Percentiles rank a stretch among this genome's conserved stretches.
phyloP scores from a whole-genome alignment of 1,140 invertebrate species.

The Ostrea denselamellosa region DNA sequence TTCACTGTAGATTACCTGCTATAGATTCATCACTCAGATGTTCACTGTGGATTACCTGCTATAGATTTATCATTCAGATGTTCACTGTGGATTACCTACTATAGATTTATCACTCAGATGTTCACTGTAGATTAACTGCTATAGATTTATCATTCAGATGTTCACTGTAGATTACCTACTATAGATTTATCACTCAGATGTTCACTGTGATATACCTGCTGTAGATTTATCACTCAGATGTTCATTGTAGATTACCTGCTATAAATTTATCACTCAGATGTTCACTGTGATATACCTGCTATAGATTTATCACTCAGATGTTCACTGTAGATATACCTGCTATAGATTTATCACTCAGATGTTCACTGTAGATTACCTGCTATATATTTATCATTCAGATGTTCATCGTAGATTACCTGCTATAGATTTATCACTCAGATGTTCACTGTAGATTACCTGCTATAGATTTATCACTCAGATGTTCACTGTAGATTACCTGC shows the following conservation, averaged over 20 bases:
- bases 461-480: no score
- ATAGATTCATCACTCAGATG: background rate
- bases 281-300: slow-evolving; percentile 81
- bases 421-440: background rate
- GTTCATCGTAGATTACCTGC: background rate
- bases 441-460: slow-evolving; percentile 81
- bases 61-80: no score
- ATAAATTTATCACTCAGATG: background rate
- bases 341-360: background rate
- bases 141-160: no score
- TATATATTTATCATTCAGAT: no score
- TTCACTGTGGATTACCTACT: background rate
- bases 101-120: background rate
- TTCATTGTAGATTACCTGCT: background rate
- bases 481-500: background rate
- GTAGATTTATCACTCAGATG: no score
- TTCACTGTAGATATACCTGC: background rate
- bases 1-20: background rate
- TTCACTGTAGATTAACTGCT: slow-evolving; percentile 81
- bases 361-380: slow-evolving; percentile 81
- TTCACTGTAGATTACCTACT: background rate
- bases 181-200: background rate
- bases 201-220: slow-evolving; percentile 81
- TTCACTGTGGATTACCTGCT: slow-evolving; percentile 80
- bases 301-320: no score